Evolutionary conservation across 2,888 invertebrate species (phyloP), one percentile per base, ranked within the genome.

Genomic region (Mimachlamys varia): DNA sequence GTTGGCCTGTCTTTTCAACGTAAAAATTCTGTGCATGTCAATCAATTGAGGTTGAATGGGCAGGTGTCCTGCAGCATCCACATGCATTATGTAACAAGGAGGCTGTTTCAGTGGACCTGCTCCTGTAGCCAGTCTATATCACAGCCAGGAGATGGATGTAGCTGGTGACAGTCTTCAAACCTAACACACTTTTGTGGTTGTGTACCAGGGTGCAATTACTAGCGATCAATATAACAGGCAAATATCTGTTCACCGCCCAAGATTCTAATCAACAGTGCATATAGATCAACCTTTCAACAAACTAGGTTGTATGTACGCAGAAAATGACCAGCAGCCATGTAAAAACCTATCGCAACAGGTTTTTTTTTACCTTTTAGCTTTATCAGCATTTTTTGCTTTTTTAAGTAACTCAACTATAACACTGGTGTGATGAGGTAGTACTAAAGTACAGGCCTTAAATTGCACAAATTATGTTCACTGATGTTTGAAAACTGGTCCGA

Each of bases 161-260:
- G 76, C 76, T 27, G 76, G 76, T 76, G 76, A 76, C 76, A 76
- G 76, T 76, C 76, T 76, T 76, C 76, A 76, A 76, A 33, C 76
- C 76, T 19, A 33, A 76, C 76, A 76, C 22, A 44, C 44, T 44
- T 44, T 44, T 44, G 44, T 44, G 44, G 44, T 44, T 44, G 44
- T 44, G 44, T 44, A 44, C 44, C 44, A 44, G 44, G 44, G 44
- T 44, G 3, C 44, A 22, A 76, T 76, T 76, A 76, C 33, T 76
- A 22, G 15, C 76, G 33, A 76, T 76, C 76, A 76, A 76, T 76
- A 76, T 44, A 44, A 27, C 76, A 12, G 33, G 76, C 22, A 33
- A 76, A 76, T 76, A 76, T 76, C 76, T 76, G 76, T 76, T 76
- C 76, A 27, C 76, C 27, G 76, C 76, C 76, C 27, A 76, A 5